These are phyloP conservation scores for Jacana jacana DNA, from an alignment of 2,113 vertebrate genomes.

Conservation along the genomic window DNA sequence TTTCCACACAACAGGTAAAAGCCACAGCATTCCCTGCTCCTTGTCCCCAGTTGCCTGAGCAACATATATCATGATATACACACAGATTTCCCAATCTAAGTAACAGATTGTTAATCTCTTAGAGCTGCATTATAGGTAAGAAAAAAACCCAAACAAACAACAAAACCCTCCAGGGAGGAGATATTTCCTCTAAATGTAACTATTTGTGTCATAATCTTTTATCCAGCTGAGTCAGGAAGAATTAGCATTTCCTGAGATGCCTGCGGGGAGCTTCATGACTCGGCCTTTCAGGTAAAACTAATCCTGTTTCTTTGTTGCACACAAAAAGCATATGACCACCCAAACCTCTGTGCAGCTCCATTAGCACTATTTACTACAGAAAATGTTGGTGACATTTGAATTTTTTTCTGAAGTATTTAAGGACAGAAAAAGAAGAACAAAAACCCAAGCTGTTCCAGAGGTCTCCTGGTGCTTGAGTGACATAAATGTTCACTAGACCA, in stretches of 20 bases:
- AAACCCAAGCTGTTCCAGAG: background rate
- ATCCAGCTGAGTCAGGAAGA: background rate
- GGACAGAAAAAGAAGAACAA: background rate
- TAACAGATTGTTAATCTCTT: background rate
- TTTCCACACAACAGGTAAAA: background rate
- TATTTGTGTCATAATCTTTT: background rate
- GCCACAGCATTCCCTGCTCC: background rate
- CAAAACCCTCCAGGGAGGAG: background rate
- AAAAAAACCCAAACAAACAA: too few relatives aligned
- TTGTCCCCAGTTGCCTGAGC: background rate
- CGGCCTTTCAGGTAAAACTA: background rate
- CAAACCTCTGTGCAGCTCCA: background rate
- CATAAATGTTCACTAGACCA: constrained; percentile 60
- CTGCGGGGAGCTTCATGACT: background rate
- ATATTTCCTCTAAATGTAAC: constrained; percentile 8
- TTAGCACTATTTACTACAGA: background rate
- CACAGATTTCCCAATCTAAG: background rate
- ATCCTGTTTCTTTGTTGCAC: background rate
- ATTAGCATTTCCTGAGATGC: background rate
- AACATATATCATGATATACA: fast-evolving
- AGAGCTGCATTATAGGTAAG: background rate
- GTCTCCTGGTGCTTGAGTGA: constrained; percentile 1
- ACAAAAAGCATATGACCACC: background rate
- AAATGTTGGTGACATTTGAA: background rate
- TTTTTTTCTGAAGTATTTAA: background rate